A percentile compares a stretch with the other conserved stretches of the same genome.
phyloP scores from a whole-genome alignment of 2,797 vertebrate genomes.

The Rallus crepitans region DNA sequence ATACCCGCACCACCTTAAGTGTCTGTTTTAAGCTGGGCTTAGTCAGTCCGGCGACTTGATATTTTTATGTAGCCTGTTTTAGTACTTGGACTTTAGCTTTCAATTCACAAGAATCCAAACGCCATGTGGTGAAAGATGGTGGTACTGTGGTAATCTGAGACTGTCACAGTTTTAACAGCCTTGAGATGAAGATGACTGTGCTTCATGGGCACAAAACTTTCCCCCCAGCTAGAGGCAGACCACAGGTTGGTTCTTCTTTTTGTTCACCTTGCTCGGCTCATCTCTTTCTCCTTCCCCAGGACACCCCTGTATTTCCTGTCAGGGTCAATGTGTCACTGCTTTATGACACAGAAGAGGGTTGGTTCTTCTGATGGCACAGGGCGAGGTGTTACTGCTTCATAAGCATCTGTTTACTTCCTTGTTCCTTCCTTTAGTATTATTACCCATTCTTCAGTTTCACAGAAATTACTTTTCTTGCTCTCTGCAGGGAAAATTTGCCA shows the following conservation, averaged over 20 bases:
- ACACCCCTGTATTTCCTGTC: background rate
- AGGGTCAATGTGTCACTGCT: background rate
- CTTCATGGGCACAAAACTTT: background rate
- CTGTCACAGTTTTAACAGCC: background rate
- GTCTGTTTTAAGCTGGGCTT: background rate
- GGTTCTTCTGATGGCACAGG: background rate
- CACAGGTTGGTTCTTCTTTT: background rate
- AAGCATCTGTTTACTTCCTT: background rate
- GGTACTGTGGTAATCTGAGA: background rate
- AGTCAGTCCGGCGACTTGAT: background rate
- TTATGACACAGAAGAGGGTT: background rate
- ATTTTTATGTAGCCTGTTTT: background rate
- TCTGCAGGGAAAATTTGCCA: background rate
- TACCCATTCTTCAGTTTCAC: background rate
- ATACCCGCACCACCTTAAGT: background rate
- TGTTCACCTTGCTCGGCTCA: background rate
- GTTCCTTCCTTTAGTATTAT: background rate
- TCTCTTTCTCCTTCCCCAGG: background rate
- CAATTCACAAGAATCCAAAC: background rate
- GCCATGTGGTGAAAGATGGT: background rate
- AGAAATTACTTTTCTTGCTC: background rate
- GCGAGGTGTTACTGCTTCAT: background rate
- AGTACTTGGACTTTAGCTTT: background rate
- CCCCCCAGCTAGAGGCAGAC: background rate
- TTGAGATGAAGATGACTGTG: background rate